Percentiles rank a stretch among this genome's conserved stretches.
These are phyloP conservation scores for Meiosimyza decipiens DNA, from an alignment of 2,888 invertebrate genomes.

Conservation along the genomic window DNA sequence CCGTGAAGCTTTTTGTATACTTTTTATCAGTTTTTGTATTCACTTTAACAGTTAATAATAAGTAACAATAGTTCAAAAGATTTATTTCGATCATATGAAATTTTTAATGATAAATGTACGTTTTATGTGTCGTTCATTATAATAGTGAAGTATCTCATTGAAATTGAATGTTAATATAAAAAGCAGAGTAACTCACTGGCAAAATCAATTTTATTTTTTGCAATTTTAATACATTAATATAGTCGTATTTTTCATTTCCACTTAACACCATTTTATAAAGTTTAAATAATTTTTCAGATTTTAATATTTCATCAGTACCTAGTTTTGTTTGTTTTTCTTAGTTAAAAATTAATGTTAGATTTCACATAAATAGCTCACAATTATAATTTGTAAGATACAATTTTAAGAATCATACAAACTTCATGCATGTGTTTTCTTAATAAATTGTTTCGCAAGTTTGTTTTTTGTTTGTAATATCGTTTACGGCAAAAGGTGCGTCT, in stretches of 20 bases:
- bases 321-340: constrained; percentile 15
- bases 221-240: neutral
- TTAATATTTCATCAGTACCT: constrained; percentile 27
- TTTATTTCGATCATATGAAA: no score
- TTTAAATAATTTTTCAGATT: neutral
- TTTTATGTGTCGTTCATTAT: no score
- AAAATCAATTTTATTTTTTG: neutral
- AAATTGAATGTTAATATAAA: neutral
- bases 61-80: no score
- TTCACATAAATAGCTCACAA: neutral
- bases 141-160: no score
- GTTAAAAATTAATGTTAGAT: constrained; percentile 23
- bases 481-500: constrained; percentile 67
- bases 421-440: neutral
- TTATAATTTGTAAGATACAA: constrained; percentile 16
- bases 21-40: no score
- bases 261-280: constrained; percentile 5
- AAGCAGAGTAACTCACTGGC: neutral
- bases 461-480: constrained; percentile 52
- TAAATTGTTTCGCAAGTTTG: neutral
- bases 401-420: constrained; percentile 22
- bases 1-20: no score
- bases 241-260: neutral
- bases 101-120: no score
- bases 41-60: no score